Evolutionary conservation across 2,113 vertebrate genomes (phyloP), one percentile per base, ranked within the genome.

Genomic region (Helogale parvula): DNA sequence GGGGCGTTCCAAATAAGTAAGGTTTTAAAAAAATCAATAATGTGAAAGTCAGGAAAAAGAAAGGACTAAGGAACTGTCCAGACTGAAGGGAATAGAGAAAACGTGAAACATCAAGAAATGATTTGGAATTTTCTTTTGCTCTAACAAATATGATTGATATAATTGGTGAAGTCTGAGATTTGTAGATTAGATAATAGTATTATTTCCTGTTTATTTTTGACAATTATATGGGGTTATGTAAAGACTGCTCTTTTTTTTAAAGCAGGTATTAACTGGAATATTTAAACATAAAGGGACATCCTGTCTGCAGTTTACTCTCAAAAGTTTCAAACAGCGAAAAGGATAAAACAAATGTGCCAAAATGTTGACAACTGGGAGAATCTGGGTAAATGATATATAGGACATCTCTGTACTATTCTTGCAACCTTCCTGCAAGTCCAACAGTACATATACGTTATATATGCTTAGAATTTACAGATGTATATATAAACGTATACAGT

Each of bases 281-380:
- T 54, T 92, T 83, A 95, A 54, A 16, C 4, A 83, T 35, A 93
- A 72, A 71, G 41, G 35, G n/a, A 69, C n/a, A 93, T 29, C 17
- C 33, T 69, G 6, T 68, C 63, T 79, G 45, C 14, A 52, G 60
- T 68, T 90, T 94, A 90, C 10, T 90, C 41, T 94, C 33, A 96
- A 89, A 93, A 27, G 41, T 19, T 84, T 88, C 33, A 77, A 84
- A 88, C 31, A 76, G 72, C 81, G 45, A 92, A 94, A 89, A 81
- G 11, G 35, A 85, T 47, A 83, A 93, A 83, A 94, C n/a, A 91
- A 95, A 88, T 63, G 27, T 5, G 3, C 17, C 38, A 71, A 79
- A 80, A 90, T 68, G n/a, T 77, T 72, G 91, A 76, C 66, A 88
- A n/a, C 77, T 89, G 66, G 35, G 57, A 41, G 11, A 69, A 92